A percentile compares a stretch with the other conserved stretches of the same genome.
phyloP scores from a whole-genome alignment of 2,797 vertebrate species.

The Anabas testudineus region DNA sequence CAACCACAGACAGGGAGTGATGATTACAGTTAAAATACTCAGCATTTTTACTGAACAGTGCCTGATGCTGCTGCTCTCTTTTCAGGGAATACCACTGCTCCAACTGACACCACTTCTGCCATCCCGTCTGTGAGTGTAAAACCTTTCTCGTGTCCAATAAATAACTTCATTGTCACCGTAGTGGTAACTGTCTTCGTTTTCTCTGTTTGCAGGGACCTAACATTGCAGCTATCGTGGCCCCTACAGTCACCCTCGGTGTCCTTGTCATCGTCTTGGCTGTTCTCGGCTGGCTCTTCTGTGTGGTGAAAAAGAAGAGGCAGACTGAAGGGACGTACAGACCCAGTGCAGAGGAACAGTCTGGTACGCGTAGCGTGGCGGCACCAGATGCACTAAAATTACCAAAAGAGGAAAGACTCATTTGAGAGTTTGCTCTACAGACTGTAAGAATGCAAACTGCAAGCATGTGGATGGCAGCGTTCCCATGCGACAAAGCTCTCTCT shows the following conservation, averaged over 20 bases:
- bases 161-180: not conserved
- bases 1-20: not conserved
- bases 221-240: constrained; percentile 87
- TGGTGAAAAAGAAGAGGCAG: constrained; percentile 92
- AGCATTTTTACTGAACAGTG: not conserved
- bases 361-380: constrained; percentile 77
- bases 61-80: constrained; percentile 36
- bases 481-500: not conserved
- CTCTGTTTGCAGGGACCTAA: constrained; percentile 61
- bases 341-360: constrained; percentile 91
- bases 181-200: constrained; percentile 3
- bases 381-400: constrained; percentile 89
- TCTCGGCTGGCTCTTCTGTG: constrained; percentile 82
- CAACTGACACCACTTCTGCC: not conserved
- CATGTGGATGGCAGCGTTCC: not conserved
- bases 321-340: constrained; percentile 93
- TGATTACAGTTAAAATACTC: not conserved
- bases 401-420: constrained; percentile 94
- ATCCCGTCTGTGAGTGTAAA: constrained; percentile 59
- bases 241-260: constrained; percentile 82
- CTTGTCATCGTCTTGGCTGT: constrained; percentile 78
- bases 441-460: not conserved
- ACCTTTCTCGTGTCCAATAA: not conserved
- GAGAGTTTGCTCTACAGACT: constrained; percentile 45
- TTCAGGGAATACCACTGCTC: constrained; percentile 55